phyloP scores from a whole-genome alignment of 2,888 invertebrate species.

The Formica aserva region DNA sequence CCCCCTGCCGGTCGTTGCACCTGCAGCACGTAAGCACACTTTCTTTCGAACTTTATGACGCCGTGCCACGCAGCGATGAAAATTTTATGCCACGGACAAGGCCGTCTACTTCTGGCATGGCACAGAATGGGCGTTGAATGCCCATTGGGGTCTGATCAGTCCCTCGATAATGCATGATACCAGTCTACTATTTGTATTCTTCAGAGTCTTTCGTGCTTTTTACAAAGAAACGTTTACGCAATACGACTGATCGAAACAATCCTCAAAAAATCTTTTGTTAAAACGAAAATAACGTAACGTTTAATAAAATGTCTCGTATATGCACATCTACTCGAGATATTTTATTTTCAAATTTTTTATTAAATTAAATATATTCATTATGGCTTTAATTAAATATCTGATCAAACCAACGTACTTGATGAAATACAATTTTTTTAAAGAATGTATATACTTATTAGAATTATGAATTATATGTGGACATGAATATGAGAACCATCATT shows the following conservation, averaged over 20 bases:
- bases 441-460: not conserved
- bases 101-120: constrained; percentile 42
- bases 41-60: constrained; percentile 67
- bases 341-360: not conserved
- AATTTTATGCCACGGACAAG: constrained; percentile 44
- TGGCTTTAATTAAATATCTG: not conserved
- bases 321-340: not conserved
- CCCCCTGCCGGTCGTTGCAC: constrained; percentile 66
- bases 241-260: not conserved
- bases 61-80: constrained; percentile 45
- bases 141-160: not conserved
- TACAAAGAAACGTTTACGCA: not conserved
- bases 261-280: not conserved
- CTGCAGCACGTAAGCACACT: constrained; percentile 66
- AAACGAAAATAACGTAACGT: not conserved
- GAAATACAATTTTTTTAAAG: not conserved
- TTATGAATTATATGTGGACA: no score
- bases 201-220: not conserved
- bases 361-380: not conserved
- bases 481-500: not conserved
- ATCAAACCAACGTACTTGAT: not conserved
- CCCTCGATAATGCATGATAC: not conserved
- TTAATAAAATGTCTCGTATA: not conserved
- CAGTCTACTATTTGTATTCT: not conserved
- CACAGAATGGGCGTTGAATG: not conserved